A percentile compares a stretch with the other conserved stretches of the same genome.
Evolutionary conservation across 2,888 invertebrate genomes (phyloP).

Genomic region (Ophion obscuratus): DNA sequence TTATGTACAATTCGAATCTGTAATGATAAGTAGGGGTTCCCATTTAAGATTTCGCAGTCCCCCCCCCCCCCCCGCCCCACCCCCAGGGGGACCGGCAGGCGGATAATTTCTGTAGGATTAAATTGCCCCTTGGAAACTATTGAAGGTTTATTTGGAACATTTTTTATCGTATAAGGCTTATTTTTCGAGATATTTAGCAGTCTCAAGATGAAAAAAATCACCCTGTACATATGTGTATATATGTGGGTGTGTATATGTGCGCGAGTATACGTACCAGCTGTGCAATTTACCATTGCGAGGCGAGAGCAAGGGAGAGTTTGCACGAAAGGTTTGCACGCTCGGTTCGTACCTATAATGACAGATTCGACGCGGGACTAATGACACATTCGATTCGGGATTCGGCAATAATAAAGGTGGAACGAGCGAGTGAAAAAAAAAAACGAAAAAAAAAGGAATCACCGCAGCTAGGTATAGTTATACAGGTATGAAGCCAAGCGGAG

Average conservation of each 20-base stretch:
- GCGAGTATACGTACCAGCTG: conserved; percentile 26
- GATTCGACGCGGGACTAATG: conserved; percentile 66
- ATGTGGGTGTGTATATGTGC: background rate
- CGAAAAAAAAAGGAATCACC: background rate
- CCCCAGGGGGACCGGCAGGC: too few relatives aligned
- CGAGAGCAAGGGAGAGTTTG: conserved; percentile 34
- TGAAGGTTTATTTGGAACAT: too few relatives aligned
- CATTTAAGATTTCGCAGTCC: too few relatives aligned
- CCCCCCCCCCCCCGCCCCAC: too few relatives aligned
- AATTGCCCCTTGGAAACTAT: too few relatives aligned
- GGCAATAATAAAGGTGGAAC: conserved; percentile 44
- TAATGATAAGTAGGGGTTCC: too few relatives aligned
- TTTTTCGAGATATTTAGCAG: too few relatives aligned
- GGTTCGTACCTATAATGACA: conserved; percentile 53
- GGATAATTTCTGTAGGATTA: too few relatives aligned
- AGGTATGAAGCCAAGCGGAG: conserved; percentile 16
- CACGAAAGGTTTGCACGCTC: conserved; percentile 52
- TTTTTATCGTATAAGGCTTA: too few relatives aligned
- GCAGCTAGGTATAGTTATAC: background rate
- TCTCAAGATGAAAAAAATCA: too few relatives aligned
- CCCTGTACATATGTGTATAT: background rate
- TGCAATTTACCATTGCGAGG: conserved; percentile 57
- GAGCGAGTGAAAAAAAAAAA: conserved; percentile 40
- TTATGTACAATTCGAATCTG: too few relatives aligned
- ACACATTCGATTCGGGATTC: conserved; percentile 65